Evolutionary conservation across 2,113 vertebrate species (phyloP).

Genomic region (Pangasianodon gigas): DNA sequence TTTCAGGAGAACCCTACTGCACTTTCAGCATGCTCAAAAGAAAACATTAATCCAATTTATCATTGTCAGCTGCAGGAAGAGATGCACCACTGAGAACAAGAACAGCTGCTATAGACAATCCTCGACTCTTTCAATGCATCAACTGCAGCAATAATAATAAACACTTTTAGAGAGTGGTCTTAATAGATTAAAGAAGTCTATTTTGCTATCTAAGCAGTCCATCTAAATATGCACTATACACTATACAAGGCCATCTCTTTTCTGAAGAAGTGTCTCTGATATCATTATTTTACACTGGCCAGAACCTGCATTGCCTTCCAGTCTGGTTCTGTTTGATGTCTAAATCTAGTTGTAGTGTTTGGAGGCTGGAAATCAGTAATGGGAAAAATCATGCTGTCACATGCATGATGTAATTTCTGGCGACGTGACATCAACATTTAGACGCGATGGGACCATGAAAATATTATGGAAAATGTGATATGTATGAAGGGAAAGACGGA

Average conservation of each 20-base stretch:
- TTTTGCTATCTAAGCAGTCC: neutral
- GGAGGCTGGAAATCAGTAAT: neutral
- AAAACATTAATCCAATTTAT: neutral
- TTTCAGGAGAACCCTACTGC: neutral
- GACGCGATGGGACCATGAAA: conserved; percentile 27
- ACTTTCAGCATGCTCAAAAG: neutral
- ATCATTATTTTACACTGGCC: neutral
- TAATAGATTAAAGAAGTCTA: neutral
- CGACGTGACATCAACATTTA: neutral
- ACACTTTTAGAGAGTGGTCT: neutral
- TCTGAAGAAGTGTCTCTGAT: neutral
- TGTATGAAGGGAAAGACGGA: neutral
- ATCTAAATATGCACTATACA: neutral
- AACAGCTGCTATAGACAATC: neutral
- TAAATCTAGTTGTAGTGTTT: neutral
- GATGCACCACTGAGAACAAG: neutral
- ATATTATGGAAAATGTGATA: conserved; percentile 61
- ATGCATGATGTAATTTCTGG: conserved; percentile 15
- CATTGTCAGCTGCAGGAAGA: neutral
- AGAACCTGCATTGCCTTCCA: neutral
- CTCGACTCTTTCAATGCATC: neutral
- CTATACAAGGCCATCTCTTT: neutral
- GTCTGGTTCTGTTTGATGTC: conserved; percentile 5
- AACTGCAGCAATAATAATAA: neutral
- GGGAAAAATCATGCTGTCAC: conserved; percentile 2